Base-by-base conservation (phyloP, 2,113 vertebrate species). In the Catharus bicknelli region DNA sequence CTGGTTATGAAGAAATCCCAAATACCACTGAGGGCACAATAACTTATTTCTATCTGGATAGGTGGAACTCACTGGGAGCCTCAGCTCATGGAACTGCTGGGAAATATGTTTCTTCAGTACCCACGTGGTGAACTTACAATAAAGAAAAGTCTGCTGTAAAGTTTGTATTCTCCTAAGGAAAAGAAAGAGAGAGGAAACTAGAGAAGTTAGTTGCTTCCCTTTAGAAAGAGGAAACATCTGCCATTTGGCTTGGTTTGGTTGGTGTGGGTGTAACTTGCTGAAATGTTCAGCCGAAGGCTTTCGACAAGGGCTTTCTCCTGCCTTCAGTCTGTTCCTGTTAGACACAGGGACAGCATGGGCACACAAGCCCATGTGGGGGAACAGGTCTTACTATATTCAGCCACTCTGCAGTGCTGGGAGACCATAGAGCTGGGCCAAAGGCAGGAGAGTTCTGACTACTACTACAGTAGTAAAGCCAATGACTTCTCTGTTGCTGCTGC, bases 311-410 rank as follows among this genome's bases (percentile, higher is more conserved):
- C 23, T 21, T 13, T 16, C 18, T 76, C 34, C 68, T 76, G 54
- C 80, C 50, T 55, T 47, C 21, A 34, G 19, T 42, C 29, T 6
- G 0, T 38, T 83, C 62, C 53, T 63, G 70, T 47, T 53, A 40
- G 55, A n/a, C 32, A 32, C 0, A 0, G 21, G 26, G 19, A 9
- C 40, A 73, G 76, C 50, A 25, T 0, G 1, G 48, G 34, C 26
- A 21, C 38, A 5, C 27, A 36, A 77, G 21, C 45, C 59, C 11
- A 20, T 0, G 0, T 12, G 1, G 18, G 42, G 34, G 8, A 50
- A 15, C n/a, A 73, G 29, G 7, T 47, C 50, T 54, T 19, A 13
- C 34, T 4, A 0, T 36, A 11, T 43, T 68, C 38, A 40, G 34
- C 29, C 34, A 16, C 54, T 25, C 64, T 26, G 50, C 45, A 26